These are phyloP conservation scores for Noturus placidus DNA, from an alignment of 2,113 vertebrate genomes.

Conservation along the genomic window DNA sequence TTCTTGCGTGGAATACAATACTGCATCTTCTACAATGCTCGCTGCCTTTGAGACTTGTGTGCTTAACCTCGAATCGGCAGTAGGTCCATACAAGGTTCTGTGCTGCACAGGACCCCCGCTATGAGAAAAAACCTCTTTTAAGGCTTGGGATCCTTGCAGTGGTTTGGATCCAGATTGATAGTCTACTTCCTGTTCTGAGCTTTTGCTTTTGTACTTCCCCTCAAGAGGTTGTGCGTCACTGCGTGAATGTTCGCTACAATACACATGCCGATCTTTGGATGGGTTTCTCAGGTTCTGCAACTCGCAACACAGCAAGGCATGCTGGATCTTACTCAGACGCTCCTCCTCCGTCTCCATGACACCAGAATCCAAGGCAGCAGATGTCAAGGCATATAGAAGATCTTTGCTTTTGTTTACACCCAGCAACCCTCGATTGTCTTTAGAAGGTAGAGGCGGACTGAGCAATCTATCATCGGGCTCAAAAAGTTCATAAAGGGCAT, in stretches of 20 bases:
- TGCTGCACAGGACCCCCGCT: conserved; percentile 58
- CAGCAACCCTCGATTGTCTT: conserved; percentile 75
- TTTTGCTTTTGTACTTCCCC: conserved; percentile 58
- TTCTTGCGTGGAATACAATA: conserved; percentile 58
- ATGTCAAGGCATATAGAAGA: conserved; percentile 69
- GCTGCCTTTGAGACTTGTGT: conserved; percentile 37
- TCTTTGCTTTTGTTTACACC: conserved; percentile 61
- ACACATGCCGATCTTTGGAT: conserved; percentile 59
- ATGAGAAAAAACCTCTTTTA: conserved; percentile 49
- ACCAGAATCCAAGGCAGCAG: conserved; percentile 71
- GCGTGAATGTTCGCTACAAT: conserved; percentile 58
- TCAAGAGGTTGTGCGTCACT: conserved; percentile 63
- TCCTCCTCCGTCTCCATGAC: conserved; percentile 81
- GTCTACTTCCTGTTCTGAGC: conserved; percentile 41
- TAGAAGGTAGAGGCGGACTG: conserved; percentile 75
- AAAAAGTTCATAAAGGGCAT: conserved; percentile 95
- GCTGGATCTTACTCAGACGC: conserved; percentile 78
- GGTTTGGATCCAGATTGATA: conserved; percentile 52
- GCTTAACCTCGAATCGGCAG: conserved; percentile 61
- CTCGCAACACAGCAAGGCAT: conserved; percentile 80
- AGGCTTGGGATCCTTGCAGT: conserved; percentile 35
- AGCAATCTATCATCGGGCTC: conserved; percentile 84
- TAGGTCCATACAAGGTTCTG: conserved; percentile 55
- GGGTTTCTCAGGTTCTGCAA: conserved; percentile 68
- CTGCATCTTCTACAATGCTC: conserved; percentile 60